Evolutionary conservation across 2,888 invertebrate genomes (phyloP), one percentile per base, ranked within the genome.

Genomic region (Heliconius ethilla): DNA sequence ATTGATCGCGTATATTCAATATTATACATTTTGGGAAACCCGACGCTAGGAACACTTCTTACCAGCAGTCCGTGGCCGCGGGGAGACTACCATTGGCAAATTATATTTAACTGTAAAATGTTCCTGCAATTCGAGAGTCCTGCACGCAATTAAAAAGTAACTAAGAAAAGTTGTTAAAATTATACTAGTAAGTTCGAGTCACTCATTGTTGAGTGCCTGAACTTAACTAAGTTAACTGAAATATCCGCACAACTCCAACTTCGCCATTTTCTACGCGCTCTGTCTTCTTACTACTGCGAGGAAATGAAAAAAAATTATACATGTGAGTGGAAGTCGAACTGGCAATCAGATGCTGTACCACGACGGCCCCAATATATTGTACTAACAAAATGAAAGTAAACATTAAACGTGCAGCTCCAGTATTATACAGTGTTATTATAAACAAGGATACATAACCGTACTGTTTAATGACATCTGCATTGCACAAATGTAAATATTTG

Each of bases 401-500:
- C n/a, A 59, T 70, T 27, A 22, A 59, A 59, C 33, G 11, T 59
- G 13, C 3, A 59, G 33, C 55, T 33, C 55, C n/a, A 37, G n/a
- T 72, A 37, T 37, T 7, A 72, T 72, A 72, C 33, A 59, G n/a
- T 25, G 59, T n/a, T 59, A 55, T 59, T 55, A 59, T 72, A 72
- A 72, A 72, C 72, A 72, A 72, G 59, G 59, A 55, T 72, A 59
- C 70, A 72, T 40, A 72, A 55, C 33, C 33, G 59, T n/a, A 25
- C 55, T 25, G 40, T 40, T 69, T 72, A 72, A 72, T 72, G 33
- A 59, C n/a, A 72, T 72, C 72, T 72, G 72, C 72, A 72, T 72
- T 72, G 72, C 72, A 69, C 59, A 37, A 72, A 59, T 72, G 13
- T 59, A 59, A 72, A 59, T 72, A 72, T 37, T 59, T 72, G 10